Conservation (phyloP, 1,140 invertebrate genomes). For the Calliphora vicina region DNA sequence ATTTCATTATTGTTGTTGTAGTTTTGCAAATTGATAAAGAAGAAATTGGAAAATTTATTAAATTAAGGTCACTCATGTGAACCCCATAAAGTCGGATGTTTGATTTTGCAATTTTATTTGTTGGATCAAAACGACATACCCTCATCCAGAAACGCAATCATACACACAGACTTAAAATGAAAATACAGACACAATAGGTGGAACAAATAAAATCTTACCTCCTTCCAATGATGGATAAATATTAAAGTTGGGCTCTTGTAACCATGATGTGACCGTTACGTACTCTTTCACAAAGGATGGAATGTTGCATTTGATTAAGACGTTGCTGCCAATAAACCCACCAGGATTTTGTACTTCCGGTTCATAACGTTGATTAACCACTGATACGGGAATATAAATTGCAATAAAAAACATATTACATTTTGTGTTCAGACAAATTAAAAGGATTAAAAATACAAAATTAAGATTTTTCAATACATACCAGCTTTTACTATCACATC, state of each 20-base stretch:
- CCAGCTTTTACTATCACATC: slow-evolving; percentile 82
- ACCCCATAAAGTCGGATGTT: slow-evolving; percentile 20
- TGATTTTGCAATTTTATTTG: not conserved
- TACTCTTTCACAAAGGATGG: slow-evolving; percentile 81
- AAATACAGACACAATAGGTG: no score
- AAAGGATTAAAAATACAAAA: no score
- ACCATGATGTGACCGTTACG: slow-evolving; percentile 83
- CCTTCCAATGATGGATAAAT: slow-evolving; percentile 57
- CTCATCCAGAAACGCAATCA: not conserved
- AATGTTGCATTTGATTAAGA: slow-evolving; percentile 81
- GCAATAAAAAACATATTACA: no score
- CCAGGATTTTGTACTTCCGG: slow-evolving; percentile 75
- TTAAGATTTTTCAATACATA: slow-evolving; percentile 60
- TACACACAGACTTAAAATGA: no score
- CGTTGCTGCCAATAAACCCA: slow-evolving; percentile 78
- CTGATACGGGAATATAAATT: slow-evolving; percentile 63
- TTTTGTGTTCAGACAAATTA: no score
- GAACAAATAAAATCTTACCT: slow-evolving; percentile 39
- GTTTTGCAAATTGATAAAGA: not conserved
- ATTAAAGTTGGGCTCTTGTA: slow-evolving; percentile 73
- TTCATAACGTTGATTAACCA: slow-evolving; percentile 79
- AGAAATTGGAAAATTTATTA: not conserved
- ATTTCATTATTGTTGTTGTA: not conserved
- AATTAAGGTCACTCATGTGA: slow-evolving; percentile 17
- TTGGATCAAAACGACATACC: not conserved